A percentile compares a stretch with the other conserved stretches of the same genome.
Evolutionary conservation across 2,113 vertebrate species (phyloP).

Genomic region (Pagrus major): DNA sequence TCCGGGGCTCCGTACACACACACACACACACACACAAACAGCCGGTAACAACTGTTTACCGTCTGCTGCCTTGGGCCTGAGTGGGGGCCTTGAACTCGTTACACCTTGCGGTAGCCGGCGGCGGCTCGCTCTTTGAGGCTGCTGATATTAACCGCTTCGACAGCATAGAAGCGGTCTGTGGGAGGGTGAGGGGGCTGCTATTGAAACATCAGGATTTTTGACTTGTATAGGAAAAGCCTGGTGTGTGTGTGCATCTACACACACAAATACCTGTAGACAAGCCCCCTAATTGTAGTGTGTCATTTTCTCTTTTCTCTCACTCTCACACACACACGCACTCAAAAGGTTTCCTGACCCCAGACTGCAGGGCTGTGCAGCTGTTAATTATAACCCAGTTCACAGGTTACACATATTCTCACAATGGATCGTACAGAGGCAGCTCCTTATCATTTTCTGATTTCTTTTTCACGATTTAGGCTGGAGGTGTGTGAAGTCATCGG

Average conservation of each 20-base stretch:
- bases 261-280: conserved; percentile 25
- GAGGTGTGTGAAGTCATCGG: conserved; percentile 32
- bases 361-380: conserved; percentile 29
- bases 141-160: conserved; percentile 61
- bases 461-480: conserved; percentile 29
- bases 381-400: conserved; percentile 54
- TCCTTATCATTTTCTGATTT: conserved; percentile 19
- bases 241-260: not conserved
- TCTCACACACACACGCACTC: conserved; percentile 20
- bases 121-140: conserved; percentile 63
- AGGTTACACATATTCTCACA: conserved; percentile 37
- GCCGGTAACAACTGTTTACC: conserved; percentile 80
- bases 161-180: conserved; percentile 23
- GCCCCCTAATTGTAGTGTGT: not conserved
- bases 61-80: conserved; percentile 71
- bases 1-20: conserved; percentile 59
- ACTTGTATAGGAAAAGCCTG: not conserved
- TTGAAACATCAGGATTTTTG: conserved; percentile 34
- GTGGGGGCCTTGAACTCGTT: conserved; percentile 69
- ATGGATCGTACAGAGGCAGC: conserved; percentile 22
- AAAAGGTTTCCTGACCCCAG: conserved; percentile 49
- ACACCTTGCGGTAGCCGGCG: conserved; percentile 66
- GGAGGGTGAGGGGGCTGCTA: not conserved
- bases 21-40: conserved; percentile 5
- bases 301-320: conserved; percentile 20